Evolutionary conservation across 92 coral and sea anemone genomes (phyloP).

Genomic region (Phenganax subtilis): DNA sequence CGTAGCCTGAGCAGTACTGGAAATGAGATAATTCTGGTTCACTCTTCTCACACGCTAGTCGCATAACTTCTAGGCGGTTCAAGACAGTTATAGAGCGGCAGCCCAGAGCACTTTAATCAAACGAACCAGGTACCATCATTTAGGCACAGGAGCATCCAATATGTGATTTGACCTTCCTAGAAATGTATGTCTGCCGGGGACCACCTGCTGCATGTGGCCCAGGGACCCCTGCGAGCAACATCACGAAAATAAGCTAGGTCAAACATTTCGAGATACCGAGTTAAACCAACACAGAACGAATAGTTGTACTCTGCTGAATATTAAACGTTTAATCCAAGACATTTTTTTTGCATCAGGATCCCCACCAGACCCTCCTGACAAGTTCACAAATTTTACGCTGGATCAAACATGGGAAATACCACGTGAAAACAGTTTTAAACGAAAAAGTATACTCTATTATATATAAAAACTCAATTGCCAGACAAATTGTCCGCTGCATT

Average conservation of each 20-base stretch:
- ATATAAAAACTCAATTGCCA: background rate
- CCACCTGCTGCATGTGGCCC: constrained; percentile 44
- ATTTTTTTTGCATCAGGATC: background rate
- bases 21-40: no score
- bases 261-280: constrained; percentile 40
- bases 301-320: background rate
- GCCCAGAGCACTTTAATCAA: constrained; percentile 18
- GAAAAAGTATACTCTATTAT: background rate
- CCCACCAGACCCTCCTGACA: constrained; percentile 1
- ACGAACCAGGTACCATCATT: constrained; percentile 21
- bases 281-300: constrained; percentile 25
- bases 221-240: constrained; percentile 15
- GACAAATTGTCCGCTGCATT: constrained; percentile 17
- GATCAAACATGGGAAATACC: constrained; percentile 4
- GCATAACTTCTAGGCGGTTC: no score
- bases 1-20: no score
- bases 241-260: constrained; percentile 30
- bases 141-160: background rate
- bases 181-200: constrained; percentile 34
- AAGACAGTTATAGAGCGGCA: background rate
- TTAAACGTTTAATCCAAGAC: background rate
- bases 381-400: background rate
- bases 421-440: background rate
- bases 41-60: no score
- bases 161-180: background rate